These are phyloP conservation scores for Steinernema hermaphroditum DNA, from an alignment of 2,888 invertebrate species.

Conservation along the genomic window DNA sequence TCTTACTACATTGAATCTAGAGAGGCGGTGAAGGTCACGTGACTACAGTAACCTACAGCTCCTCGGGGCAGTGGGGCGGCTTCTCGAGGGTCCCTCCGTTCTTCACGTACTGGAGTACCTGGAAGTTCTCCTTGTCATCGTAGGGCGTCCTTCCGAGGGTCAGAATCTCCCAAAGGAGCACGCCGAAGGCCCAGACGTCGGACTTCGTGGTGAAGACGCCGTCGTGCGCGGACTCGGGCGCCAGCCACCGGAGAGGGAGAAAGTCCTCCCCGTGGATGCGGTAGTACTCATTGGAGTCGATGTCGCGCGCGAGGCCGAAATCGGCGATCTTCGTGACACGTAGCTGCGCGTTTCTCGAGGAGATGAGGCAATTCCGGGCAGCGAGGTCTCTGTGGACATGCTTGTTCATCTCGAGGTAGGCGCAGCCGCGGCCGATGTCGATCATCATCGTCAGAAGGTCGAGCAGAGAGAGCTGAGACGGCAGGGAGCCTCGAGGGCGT, in stretches of 20 bases:
- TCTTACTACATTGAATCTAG: slow-evolving; percentile 51
- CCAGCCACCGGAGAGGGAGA: slow-evolving; percentile 95
- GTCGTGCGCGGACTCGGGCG: slow-evolving; percentile 91
- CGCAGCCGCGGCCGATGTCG: slow-evolving; percentile 91
- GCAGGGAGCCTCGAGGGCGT: slow-evolving; percentile 34
- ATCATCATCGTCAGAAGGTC: slow-evolving; percentile 90
- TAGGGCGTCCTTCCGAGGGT: slow-evolving; percentile 95
- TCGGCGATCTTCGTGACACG: slow-evolving; percentile 87
- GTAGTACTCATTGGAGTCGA: slow-evolving; percentile 95
- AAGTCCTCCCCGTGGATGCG: slow-evolving; percentile 87
- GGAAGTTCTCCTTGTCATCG: slow-evolving; percentile 85
- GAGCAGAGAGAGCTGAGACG: slow-evolving; percentile 74
- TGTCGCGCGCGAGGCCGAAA: slow-evolving; percentile 92
- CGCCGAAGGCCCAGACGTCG: slow-evolving; percentile 70
- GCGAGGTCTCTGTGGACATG: slow-evolving; percentile 93
- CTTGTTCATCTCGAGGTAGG: slow-evolving; percentile 92
- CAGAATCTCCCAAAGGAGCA: slow-evolving; percentile 93
- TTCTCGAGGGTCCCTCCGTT: slow-evolving; percentile 75
- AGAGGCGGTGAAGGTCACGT: slow-evolving; percentile 31
- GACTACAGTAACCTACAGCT: slow-evolving; percentile 67
- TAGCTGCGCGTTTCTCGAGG: slow-evolving; percentile 66
- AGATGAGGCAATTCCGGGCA: slow-evolving; percentile 80
- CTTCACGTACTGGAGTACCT: slow-evolving; percentile 86
- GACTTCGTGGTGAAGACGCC: slow-evolving; percentile 94
- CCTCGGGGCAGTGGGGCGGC: slow-evolving; percentile 80